phyloP scores from a whole-genome alignment of 2,113 vertebrate species.

The Narcine bancroftii region DNA sequence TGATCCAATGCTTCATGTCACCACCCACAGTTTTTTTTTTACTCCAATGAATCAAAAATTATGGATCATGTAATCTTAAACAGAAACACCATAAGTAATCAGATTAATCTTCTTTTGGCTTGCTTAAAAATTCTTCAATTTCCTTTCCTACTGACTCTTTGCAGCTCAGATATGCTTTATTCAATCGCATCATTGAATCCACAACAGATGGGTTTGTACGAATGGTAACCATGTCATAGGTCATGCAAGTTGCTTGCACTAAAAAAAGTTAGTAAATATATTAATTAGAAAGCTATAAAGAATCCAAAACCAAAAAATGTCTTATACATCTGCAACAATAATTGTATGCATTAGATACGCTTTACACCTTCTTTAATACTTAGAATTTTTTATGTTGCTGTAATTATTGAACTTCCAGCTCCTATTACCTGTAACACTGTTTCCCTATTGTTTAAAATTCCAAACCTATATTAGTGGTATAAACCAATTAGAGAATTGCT shows the following conservation, averaged over 20 bases:
- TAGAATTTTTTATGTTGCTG: too few species aligned
- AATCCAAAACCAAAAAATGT: background rate
- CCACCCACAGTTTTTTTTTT: too few species aligned
- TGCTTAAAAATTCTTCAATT: background rate
- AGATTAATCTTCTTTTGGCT: background rate
- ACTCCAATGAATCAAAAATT: background rate
- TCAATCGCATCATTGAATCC: conserved; percentile 11
- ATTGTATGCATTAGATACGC: too few species aligned
- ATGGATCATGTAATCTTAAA: background rate
- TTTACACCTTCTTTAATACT: too few species aligned
- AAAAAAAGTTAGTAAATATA: background rate
- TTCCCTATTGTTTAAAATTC: too few species aligned
- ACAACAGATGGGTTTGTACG: conserved; percentile 26
- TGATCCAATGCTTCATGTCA: too few species aligned
- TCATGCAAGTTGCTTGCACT: conserved; percentile 37
- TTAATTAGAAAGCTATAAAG: background rate
- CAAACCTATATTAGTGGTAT: too few species aligned
- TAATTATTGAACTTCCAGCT: too few species aligned
- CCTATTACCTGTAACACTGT: background rate
- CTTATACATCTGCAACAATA: too few species aligned
- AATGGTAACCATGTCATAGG: conserved; percentile 22
- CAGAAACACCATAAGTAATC: background rate
- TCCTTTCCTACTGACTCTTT: conserved; percentile 18
- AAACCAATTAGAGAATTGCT: background rate
- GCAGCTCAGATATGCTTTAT: conserved; percentile 17